Evolutionary conservation across 30 jellyfish, hydroid and myxozoan species (phyloP).

Genomic region (Cassiopea andromeda): DNA sequence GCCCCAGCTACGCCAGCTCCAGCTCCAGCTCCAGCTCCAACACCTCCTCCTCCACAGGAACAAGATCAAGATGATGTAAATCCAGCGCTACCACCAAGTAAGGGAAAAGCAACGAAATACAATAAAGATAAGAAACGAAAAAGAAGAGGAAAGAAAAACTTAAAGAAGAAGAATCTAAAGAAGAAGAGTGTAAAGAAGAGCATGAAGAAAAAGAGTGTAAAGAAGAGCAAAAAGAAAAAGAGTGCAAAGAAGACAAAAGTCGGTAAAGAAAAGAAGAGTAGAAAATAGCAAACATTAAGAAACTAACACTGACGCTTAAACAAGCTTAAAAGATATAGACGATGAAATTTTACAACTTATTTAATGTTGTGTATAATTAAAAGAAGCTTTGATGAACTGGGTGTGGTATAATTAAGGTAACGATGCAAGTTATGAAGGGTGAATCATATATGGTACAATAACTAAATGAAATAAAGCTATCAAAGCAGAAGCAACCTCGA

Average conservation of each 20-base stretch:
- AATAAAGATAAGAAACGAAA: slow-evolving; percentile 11
- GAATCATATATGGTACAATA: no score
- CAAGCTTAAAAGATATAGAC: no score
- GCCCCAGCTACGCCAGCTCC: slow-evolving; percentile 23
- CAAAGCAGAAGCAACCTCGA: no score
- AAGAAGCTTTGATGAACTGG: no score
- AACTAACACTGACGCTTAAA: not conserved
- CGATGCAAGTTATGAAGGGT: no score
- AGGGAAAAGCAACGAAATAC: slow-evolving; percentile 33
- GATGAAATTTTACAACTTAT: no score
- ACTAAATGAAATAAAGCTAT: no score
- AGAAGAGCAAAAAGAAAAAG: slow-evolving; percentile 28
- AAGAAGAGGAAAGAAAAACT: slow-evolving; percentile 5
- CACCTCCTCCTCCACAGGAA: slow-evolving; percentile 42
- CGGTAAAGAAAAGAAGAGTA: slow-evolving; percentile 47
- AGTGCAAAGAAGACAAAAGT: slow-evolving; percentile 40
- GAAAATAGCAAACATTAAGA: not conserved
- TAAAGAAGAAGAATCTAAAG: slow-evolving; percentile 5
- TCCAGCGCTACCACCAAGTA: slow-evolving; percentile 41
- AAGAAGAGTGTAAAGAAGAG: slow-evolving; percentile 38
- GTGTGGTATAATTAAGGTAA: no score
- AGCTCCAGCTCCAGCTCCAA: slow-evolving; percentile 22
- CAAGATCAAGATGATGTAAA: slow-evolving; percentile 17
- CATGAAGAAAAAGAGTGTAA: slow-evolving; percentile 7
- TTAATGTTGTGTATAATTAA: no score